Evolutionary conservation across 2,797 vertebrate genomes (phyloP).

Genomic region (Pachyuromys duprasi): DNA sequence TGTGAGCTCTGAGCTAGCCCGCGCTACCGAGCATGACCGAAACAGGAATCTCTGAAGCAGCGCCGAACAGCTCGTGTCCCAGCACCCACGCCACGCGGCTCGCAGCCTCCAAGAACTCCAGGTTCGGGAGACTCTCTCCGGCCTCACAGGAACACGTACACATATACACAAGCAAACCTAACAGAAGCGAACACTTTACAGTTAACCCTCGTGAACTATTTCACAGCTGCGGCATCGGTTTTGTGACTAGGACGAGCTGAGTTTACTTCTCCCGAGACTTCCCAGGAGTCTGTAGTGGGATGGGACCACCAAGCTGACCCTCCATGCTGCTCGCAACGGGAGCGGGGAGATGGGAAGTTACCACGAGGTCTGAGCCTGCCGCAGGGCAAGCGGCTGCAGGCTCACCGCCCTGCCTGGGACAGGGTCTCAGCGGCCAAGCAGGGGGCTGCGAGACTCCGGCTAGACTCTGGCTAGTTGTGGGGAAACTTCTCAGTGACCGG

Average conservation of each 20-base stretch:
- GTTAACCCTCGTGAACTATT: not conserved
- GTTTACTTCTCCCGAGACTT: not conserved
- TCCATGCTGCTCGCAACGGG: not conserved
- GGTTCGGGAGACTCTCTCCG: not conserved
- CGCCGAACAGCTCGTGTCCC: not conserved
- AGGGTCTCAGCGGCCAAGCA: not conserved
- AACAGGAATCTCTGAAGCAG: not conserved
- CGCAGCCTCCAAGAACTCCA: not conserved
- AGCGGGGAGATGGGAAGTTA: too few species aligned
- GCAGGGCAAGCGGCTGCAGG: too few species aligned
- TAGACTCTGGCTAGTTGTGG: not conserved
- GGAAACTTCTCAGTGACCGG: not conserved
- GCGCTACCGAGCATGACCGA: not conserved
- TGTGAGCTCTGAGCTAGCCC: not conserved
- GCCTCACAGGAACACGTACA: not conserved
- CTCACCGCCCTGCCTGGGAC: not conserved
- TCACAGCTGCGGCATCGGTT: not conserved
- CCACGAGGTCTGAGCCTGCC: not conserved
- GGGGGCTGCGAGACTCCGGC: not conserved
- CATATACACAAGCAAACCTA: not conserved
- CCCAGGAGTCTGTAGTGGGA: not conserved
- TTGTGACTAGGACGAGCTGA: not conserved
- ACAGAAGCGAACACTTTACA: not conserved
- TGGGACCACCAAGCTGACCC: not conserved
- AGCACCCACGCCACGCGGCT: not conserved